These are phyloP conservation scores for Hyalella azteca DNA, from an alignment of 2,888 invertebrate genomes.

Conservation along the genomic window DNA sequence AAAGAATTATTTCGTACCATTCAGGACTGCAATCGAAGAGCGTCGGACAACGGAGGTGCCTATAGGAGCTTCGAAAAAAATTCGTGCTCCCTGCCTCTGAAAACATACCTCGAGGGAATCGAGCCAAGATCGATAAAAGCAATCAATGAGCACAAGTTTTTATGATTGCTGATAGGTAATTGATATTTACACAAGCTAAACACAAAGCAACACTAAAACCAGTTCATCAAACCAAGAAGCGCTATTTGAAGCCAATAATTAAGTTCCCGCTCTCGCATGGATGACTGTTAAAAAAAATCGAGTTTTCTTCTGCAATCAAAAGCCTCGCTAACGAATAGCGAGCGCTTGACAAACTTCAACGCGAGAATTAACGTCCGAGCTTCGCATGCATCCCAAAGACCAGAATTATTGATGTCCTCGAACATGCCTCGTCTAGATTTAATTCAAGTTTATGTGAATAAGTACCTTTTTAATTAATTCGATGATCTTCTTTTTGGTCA, in stretches of 20 bases:
- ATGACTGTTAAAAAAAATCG: background rate
- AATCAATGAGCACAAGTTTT: too few relatives aligned
- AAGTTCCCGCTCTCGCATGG: background rate
- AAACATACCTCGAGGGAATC: too few relatives aligned
- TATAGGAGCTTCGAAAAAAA: background rate
- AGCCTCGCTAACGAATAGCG: background rate
- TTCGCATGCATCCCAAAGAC: constrained; percentile 6
- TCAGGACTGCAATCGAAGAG: background rate
- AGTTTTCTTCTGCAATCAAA: constrained; percentile 17
- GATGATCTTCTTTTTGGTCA: too few relatives aligned
- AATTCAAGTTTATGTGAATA: too few relatives aligned
- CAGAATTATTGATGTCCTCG: too few relatives aligned
- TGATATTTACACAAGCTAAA: too few relatives aligned
- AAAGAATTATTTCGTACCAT: background rate
- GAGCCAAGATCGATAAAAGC: too few relatives aligned
- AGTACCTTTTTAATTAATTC: too few relatives aligned
- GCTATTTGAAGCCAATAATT: background rate
- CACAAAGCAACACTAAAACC: too few relatives aligned
- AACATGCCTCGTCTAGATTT: too few relatives aligned
- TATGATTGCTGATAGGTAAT: too few relatives aligned
- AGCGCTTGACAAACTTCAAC: background rate
- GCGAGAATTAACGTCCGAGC: background rate
- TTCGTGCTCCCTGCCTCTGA: background rate
- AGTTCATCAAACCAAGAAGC: too few relatives aligned
- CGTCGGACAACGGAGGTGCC: background rate